Conservation (phyloP, 2,113 vertebrate species). For the Bathybates hornii region DNA sequence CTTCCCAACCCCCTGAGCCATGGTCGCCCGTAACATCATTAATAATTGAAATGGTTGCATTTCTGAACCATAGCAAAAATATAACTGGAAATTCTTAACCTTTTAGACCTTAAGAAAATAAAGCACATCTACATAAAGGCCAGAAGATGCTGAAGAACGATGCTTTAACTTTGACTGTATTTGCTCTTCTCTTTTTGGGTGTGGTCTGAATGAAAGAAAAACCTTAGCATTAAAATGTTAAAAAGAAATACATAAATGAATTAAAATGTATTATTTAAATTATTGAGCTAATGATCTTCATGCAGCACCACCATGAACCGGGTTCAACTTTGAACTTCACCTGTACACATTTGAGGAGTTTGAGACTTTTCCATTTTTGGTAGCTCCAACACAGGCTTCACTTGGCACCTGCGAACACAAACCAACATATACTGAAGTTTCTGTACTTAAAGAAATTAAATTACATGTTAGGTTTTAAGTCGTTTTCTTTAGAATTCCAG, state of each 20-base stretch:
- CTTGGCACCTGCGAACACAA: neutral
- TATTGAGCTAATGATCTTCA: neutral
- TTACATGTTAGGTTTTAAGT: neutral
- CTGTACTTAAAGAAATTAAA: neutral
- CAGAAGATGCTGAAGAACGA: neutral
- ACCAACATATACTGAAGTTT: neutral
- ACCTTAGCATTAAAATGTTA: neutral
- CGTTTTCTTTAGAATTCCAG: neutral
- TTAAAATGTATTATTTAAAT: neutral
- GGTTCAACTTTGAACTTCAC: neutral
- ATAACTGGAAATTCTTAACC: neutral
- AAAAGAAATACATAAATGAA: neutral
- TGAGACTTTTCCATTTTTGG: neutral
- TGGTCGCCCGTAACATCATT: neutral
- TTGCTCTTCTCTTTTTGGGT: neutral
- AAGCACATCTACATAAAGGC: neutral
- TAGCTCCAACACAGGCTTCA: neutral
- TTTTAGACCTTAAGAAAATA: neutral
- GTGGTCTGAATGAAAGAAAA: neutral
- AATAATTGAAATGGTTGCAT: neutral
- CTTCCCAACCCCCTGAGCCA: no score
- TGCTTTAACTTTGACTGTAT: neutral
- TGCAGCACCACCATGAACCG: neutral
- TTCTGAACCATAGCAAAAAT: neutral
- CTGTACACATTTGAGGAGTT: conserved; percentile 15